A percentile compares a stretch with the other conserved stretches of the same genome.
phyloP scores from a whole-genome alignment of 2,797 vertebrate genomes.

The Scolopax rusticola region DNA sequence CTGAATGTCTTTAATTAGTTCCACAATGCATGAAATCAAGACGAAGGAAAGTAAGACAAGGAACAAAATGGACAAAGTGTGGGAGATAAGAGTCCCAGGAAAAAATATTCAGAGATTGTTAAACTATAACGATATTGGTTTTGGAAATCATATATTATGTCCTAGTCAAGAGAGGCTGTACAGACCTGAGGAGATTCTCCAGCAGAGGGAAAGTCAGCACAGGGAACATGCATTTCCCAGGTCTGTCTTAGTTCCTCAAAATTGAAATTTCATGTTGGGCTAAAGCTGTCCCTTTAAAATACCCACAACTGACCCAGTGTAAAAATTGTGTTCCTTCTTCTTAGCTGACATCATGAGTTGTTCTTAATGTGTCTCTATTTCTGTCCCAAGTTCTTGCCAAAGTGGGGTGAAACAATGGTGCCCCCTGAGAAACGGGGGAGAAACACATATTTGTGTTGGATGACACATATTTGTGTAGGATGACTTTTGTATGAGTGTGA shows the following conservation, averaged over 20 bases:
- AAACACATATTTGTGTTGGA: neutral
- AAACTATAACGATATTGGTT: neutral
- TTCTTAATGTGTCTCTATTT: neutral
- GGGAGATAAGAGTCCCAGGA: neutral
- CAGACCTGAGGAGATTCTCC: neutral
- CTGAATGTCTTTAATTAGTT: conserved; percentile 68
- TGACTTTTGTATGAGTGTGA: neutral
- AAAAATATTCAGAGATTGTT: neutral
- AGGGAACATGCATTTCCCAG: neutral
- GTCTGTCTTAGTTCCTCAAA: neutral
- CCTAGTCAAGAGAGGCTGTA: neutral
- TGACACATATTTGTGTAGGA: neutral
- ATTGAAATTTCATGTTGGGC: neutral
- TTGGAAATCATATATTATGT: neutral
- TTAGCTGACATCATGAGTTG: neutral
- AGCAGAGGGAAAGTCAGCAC: neutral
- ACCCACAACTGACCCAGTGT: neutral
- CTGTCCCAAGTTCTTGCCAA: neutral
- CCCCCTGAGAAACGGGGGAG: neutral
- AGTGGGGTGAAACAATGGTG: neutral
- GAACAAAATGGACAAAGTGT: conserved; percentile 25
- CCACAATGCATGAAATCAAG: conserved; percentile 30
- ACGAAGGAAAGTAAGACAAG: conserved; percentile 23
- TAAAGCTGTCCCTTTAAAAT: neutral
- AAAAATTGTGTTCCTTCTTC: neutral